Conservation (phyloP, 2,113 vertebrate genomes). For the Lanius ludovicianus region DNA sequence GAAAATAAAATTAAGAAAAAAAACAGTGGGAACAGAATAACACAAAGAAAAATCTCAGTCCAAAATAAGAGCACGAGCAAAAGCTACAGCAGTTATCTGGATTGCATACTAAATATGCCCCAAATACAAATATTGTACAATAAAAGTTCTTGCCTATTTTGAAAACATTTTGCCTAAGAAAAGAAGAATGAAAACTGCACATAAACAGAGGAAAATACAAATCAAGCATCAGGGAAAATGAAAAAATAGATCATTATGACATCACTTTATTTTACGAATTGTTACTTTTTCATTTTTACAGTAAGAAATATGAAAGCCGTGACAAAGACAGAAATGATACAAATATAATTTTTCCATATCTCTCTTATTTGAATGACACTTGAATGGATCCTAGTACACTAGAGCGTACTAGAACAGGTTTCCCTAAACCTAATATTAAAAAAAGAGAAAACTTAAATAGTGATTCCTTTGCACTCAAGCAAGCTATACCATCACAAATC, state of each 20-base stretch:
- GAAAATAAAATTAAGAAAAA: background rate
- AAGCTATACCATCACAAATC: background rate
- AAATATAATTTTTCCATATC: background rate
- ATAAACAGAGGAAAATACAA: background rate
- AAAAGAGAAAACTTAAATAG: background rate
- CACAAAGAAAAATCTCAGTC: background rate
- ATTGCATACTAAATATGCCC: background rate
- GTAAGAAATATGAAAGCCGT: background rate
- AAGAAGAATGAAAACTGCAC: background rate
- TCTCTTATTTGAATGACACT: background rate
- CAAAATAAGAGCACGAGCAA: background rate
- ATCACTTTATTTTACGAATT: background rate
- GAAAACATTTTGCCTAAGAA: background rate
- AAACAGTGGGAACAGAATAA: background rate
- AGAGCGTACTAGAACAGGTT: background rate
- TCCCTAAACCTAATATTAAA: background rate
- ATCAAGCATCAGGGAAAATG: background rate
- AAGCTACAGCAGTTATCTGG: background rate
- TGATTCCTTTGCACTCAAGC: background rate
- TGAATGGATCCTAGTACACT: background rate
- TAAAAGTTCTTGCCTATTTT: background rate
- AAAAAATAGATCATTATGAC: background rate
- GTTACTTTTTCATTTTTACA: background rate
- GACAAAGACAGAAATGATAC: background rate
- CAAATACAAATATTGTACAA: background rate